Evolutionary conservation across 2,888 invertebrate species (phyloP).

Genomic region (Bimastos eiseni): DNA sequence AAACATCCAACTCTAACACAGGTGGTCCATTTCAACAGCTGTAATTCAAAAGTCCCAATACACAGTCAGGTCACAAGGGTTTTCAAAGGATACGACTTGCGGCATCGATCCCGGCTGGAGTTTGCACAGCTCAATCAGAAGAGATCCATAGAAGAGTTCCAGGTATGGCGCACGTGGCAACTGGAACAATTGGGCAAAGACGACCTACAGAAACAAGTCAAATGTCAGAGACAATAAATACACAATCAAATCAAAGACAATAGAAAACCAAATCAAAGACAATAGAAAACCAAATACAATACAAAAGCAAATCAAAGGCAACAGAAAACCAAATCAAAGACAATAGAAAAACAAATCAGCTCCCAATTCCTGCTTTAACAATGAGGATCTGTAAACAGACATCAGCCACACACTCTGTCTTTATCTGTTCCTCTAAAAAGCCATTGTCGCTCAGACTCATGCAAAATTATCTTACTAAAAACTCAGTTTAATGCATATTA

Average conservation of each 20-base stretch:
- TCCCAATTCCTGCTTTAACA: background rate
- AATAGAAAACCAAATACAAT: too few species aligned
- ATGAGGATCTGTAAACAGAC: background rate
- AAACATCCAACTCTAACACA: too few species aligned
- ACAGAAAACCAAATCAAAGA: background rate
- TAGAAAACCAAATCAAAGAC: background rate
- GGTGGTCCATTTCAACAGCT: too few species aligned
- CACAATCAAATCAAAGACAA: background rate
- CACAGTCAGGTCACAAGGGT: background rate
- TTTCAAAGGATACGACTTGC: conserved; percentile 69
- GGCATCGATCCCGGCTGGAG: conserved; percentile 95
- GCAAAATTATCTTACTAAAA: background rate
- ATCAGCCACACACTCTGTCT: background rate
- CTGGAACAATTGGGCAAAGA: conserved; percentile 90
- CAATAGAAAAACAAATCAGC: background rate
- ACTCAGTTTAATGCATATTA: background rate
- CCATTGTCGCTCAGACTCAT: too few species aligned
- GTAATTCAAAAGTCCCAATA: too few species aligned
- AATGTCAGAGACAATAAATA: too few species aligned
- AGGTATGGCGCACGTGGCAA: conserved; percentile 85
- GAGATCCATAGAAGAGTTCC: conserved; percentile 90
- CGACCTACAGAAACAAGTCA: conserved; percentile 69
- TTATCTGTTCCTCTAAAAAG: background rate
- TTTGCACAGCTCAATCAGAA: conserved; percentile 94
- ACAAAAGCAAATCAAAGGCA: background rate